Evolutionary conservation across 2,797 vertebrate species (phyloP).

Genomic region (Pteropus rufus): DNA sequence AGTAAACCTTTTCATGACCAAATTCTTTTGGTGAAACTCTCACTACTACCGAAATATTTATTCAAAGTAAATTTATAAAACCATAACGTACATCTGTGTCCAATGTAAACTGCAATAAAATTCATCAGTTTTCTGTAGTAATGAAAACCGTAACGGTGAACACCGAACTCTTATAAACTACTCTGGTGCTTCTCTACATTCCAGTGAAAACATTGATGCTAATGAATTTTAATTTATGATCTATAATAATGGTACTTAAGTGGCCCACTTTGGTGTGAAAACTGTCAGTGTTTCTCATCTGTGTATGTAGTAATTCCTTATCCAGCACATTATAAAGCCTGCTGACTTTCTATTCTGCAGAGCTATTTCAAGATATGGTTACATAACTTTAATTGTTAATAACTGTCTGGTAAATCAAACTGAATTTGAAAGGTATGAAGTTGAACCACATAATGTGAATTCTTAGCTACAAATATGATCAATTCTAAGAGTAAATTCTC

Average conservation of each 20-base stretch:
- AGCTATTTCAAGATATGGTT: slow-evolving; percentile 42
- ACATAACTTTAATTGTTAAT: slow-evolving; percentile 30
- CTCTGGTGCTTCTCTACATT: background rate
- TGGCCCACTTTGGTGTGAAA: slow-evolving; percentile 49
- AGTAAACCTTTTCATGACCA: background rate
- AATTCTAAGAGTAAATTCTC: background rate
- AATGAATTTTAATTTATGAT: slow-evolving; percentile 43
- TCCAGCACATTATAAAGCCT: background rate
- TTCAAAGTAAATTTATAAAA: slow-evolving; percentile 44
- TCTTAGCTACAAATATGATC: background rate
- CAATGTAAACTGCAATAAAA: slow-evolving; percentile 58
- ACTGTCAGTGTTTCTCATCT: slow-evolving; percentile 41
- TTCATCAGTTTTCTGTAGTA: slow-evolving; percentile 30
- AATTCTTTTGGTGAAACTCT: background rate
- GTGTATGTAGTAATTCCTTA: background rate
- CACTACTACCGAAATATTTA: slow-evolving; percentile 6
- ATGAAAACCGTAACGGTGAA: slow-evolving; percentile 55
- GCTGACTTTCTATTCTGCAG: background rate
- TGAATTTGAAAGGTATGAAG: background rate
- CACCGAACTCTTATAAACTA: background rate
- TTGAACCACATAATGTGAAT: background rate
- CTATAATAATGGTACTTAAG: slow-evolving; percentile 19
- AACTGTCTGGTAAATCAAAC: background rate
- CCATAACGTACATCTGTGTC: slow-evolving; percentile 42
- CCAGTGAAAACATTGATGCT: slow-evolving; percentile 23